Percentiles rank a stretch among this genome's conserved stretches.
Evolutionary conservation across 2,113 vertebrate species (phyloP).

Genomic region (Spea bombifrons): DNA sequence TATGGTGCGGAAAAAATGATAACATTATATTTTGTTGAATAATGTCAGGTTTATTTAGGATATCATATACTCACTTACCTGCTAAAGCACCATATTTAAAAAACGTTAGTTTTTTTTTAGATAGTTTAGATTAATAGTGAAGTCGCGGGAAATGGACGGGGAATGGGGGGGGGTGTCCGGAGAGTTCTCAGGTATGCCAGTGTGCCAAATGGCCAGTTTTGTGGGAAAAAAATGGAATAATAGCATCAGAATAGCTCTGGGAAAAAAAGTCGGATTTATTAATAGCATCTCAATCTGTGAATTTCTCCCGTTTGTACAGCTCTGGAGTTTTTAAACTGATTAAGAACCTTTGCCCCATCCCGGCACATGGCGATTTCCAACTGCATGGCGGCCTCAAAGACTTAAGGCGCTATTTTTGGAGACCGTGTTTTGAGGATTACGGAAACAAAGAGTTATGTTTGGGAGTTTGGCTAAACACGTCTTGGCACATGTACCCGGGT

Average conservation of each 20-base stretch:
- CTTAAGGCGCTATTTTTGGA: constrained; percentile 37
- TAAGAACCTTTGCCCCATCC: constrained; percentile 7
- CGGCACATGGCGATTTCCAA: constrained; percentile 35
- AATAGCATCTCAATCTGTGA: constrained; percentile 47
- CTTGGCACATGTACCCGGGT: constrained; percentile 14
- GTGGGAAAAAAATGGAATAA: too few species aligned
- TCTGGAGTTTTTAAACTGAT: constrained; percentile 29
- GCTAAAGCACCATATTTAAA: too few species aligned
- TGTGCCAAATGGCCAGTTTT: too few species aligned
- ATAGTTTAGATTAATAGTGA: too few species aligned
- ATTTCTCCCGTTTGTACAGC: constrained; percentile 36
- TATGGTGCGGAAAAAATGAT: too few species aligned
- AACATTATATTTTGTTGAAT: too few species aligned
- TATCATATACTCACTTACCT: too few species aligned
- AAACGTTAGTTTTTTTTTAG: too few species aligned
- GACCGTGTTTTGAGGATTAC: constrained; percentile 27
- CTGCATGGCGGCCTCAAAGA: constrained; percentile 22
- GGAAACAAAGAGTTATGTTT: constrained; percentile 31
- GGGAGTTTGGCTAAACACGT: constrained; percentile 14
- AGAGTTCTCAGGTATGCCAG: too few species aligned
- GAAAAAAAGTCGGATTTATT: constrained; percentile 50
- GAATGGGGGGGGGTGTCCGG: too few species aligned
- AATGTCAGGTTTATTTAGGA: too few species aligned
- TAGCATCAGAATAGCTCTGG: constrained; percentile 45
- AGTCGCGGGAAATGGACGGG: too few species aligned